Evolutionary conservation across 2,113 vertebrate species (phyloP).

Genomic region (Myotis lucifugus): DNA sequence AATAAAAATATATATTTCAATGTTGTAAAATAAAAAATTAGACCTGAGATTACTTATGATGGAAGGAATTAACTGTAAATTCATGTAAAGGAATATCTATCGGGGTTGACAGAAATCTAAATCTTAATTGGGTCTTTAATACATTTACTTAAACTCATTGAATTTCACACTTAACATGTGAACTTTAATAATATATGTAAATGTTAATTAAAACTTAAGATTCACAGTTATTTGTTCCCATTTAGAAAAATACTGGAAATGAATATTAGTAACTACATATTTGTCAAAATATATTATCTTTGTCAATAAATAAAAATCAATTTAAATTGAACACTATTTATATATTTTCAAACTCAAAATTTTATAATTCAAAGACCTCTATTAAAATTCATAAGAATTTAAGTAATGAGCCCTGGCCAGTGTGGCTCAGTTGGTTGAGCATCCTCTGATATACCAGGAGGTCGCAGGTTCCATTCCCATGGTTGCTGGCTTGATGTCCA

Average conservation of each 20-base stretch:
- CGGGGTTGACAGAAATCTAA: background rate
- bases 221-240: background rate
- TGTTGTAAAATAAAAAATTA: background rate
- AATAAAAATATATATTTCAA: no score
- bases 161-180: background rate
- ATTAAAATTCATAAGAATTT: background rate
- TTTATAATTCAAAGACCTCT: background rate
- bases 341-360: background rate
- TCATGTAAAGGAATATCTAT: background rate
- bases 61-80: background rate
- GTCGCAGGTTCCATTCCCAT: no score
- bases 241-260: background rate
- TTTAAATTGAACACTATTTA: background rate
- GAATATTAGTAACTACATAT: background rate
- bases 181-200: background rate
- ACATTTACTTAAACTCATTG: background rate
- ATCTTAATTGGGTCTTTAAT: background rate
- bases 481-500: no score
- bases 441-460: no score
- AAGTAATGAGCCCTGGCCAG: background rate
- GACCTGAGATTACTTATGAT: background rate
- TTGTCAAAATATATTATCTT: background rate
- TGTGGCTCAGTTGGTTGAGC: no score
- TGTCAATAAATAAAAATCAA: background rate
- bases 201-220: background rate